phyloP scores from a whole-genome alignment of 2,113 vertebrate species.

The Anarrhichthys ocellatus region DNA sequence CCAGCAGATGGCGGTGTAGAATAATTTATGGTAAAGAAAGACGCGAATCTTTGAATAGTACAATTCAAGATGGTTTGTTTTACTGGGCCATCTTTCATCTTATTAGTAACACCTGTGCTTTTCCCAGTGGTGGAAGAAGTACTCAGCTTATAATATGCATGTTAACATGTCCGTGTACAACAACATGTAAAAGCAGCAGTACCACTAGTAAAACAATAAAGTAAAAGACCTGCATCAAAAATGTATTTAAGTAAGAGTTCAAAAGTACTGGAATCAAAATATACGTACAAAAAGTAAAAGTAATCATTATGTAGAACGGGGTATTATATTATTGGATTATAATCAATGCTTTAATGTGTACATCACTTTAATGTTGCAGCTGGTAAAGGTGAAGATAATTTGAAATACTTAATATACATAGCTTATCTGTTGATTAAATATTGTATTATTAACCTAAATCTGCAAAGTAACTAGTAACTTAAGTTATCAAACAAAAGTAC shows the following conservation, averaged over 20 bases:
- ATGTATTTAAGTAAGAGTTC: background rate
- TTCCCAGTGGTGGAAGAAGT: background rate
- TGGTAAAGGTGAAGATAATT: background rate
- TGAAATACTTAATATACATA: background rate
- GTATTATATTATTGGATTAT: background rate
- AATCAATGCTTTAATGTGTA: background rate
- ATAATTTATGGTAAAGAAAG: background rate
- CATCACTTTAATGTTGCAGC: background rate
- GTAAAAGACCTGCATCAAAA: no score
- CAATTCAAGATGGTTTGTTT: background rate
- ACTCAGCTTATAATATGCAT: background rate
- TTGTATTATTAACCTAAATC: no score
- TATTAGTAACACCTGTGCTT: background rate
- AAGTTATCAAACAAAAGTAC: no score
- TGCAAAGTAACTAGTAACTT: no score
- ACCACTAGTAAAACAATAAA: no score
- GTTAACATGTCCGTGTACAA: background rate
- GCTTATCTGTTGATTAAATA: no score
- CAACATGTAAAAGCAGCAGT: background rate
- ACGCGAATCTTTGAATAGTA: background rate
- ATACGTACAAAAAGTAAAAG: no score
- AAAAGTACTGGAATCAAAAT: background rate
- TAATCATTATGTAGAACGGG: background rate
- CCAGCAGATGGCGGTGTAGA: constrained; percentile 48
- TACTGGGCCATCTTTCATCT: background rate